Percentiles rank a stretch among this genome's conserved stretches.
Evolutionary conservation across 2,113 vertebrate species (phyloP).

Genomic region (Alligator mississippiensis): DNA sequence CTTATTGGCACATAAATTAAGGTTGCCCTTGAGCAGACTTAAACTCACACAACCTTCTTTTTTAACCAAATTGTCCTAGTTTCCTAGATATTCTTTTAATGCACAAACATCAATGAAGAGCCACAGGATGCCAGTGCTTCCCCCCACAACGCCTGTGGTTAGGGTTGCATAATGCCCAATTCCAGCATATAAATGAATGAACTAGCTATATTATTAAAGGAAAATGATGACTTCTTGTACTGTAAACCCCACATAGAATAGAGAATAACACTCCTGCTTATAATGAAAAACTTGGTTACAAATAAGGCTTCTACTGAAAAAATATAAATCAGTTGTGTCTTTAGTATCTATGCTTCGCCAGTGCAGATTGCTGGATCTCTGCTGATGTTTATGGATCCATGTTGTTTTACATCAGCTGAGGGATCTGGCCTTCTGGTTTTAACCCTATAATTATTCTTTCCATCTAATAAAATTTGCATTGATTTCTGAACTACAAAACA

Average conservation of each 20-base stretch:
- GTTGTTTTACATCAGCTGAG: background rate
- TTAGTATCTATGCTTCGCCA: background rate
- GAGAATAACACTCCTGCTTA: background rate
- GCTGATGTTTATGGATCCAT: background rate
- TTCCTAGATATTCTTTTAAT: slow-evolving; percentile 73
- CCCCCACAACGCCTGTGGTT: background rate
- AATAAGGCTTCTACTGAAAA: background rate
- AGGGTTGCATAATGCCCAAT: background rate
- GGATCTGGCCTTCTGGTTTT: background rate
- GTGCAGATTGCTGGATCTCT: background rate
- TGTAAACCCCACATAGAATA: background rate
- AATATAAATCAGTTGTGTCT: background rate
- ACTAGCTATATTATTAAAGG: background rate
- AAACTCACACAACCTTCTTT: slow-evolving; percentile 68
- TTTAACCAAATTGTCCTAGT: slow-evolving; percentile 71
- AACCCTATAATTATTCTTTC: accelerated
- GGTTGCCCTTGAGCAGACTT: slow-evolving; percentile 68
- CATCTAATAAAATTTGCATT: background rate
- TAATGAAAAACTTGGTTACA: background rate
- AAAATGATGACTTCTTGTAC: background rate
- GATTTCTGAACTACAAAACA: slow-evolving; percentile 24
- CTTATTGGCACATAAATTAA: slow-evolving; percentile 80
- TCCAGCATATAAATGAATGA: background rate
- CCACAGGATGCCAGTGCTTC: slow-evolving; percentile 9
- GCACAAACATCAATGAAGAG: slow-evolving; percentile 2